Base-by-base conservation (phyloP, 2,888 invertebrate species). In the Drosophila greeni region DNA sequence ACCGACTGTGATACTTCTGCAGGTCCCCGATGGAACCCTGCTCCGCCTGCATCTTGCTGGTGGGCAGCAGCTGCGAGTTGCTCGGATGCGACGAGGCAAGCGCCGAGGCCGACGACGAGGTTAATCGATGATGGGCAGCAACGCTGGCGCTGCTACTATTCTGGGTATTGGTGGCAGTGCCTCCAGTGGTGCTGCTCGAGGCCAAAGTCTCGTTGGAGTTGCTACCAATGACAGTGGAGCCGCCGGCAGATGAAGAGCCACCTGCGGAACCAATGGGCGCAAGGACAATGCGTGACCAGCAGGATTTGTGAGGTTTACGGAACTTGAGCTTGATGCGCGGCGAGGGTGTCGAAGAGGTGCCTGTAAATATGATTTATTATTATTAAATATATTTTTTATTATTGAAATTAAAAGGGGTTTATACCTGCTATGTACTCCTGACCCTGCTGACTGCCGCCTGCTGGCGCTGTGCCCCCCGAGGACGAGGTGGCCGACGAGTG, bases 1-100 rank as follows among this genome's bases (percentile, higher is more conserved):
- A 95, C 82, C 95, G 90, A 82, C 94, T 95, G 88, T 96, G 96
- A 89, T 96, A 96, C 88, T 94, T 95, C 87, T 96, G 95, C 84
- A 96, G 92, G 89, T 96, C 96, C 57, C 95, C 95, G 87, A 96
- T 95, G 89, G 95, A 94, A 80, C 96, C 96, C 87, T 95, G 95
- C 90, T 96, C 96, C 79, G 96, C 96, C 91, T 96, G 96, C 96
- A 96, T 96, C 90, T 91, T 95, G 78, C 39, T 73, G 72, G 82
- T 78, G 88, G 91, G 90, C 84, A 90, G 88, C 71, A 89, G 88
- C 66, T 89, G 88, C 54, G 89, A 85, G 73, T 86, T 88, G 74
- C 85, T 88, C 26, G 85, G 86, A 70, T 85, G 85, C 61, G 86
- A 78, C 47, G 82, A 76, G 57, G 84, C 84, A 31, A 86, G 73